Evolutionary conservation across 1,140 invertebrate species (phyloP).

Genomic region (Kradibia gibbosae): DNA sequence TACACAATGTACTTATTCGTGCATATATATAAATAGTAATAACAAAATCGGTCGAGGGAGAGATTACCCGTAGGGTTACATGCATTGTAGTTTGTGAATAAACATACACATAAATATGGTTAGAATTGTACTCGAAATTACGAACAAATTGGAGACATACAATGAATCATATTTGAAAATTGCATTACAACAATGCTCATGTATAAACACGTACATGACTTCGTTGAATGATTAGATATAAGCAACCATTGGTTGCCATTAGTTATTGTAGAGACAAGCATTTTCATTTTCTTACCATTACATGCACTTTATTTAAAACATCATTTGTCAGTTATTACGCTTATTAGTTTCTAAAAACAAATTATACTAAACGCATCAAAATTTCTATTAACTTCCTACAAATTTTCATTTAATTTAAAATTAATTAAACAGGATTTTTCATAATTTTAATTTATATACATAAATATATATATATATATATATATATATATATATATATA

Average conservation of each 20-base stretch:
- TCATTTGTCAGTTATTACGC: neutral
- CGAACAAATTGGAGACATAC: neutral
- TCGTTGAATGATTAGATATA: neutral
- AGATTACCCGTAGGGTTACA: no score
- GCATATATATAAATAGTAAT: no score
- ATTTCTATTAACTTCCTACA: neutral
- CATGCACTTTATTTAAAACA: neutral
- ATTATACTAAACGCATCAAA: neutral
- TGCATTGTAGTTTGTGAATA: neutral
- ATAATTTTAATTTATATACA: no score
- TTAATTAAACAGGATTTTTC: no score
- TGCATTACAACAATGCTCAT: neutral
- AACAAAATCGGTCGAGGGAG: no score
- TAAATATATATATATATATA: no score
- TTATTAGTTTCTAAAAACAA: neutral
- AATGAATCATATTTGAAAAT: neutral
- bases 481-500: no score
- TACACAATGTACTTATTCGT: neutral
- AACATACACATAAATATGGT: neutral
- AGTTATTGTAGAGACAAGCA: neutral
- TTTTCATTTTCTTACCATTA: neutral
- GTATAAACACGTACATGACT: neutral
- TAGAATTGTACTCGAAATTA: neutral
- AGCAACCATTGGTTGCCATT: neutral
- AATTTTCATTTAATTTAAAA: neutral